Conservation (phyloP, 2,888 invertebrate genomes). For the Podabrus alpinus region DNA sequence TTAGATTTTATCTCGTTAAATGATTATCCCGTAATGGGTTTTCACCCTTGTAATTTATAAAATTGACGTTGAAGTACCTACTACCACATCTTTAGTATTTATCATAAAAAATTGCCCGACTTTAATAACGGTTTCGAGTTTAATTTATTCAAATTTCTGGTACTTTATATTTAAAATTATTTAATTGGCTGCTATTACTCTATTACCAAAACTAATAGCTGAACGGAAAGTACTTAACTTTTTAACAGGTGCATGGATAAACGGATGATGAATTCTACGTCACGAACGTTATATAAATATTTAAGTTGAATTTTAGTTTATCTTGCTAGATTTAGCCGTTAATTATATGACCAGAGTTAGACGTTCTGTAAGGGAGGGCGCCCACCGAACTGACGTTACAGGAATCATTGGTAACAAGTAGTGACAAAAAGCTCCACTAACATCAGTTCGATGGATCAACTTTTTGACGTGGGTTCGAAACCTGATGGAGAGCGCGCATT, state of each 20-base stretch:
- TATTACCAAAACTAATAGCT: not conserved
- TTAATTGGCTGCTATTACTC: not conserved
- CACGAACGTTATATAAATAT: not conserved
- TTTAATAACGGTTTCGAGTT: not conserved
- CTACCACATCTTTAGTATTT: not conserved
- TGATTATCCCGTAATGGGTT: not conserved
- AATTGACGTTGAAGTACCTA: not conserved
- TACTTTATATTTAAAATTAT: not conserved
- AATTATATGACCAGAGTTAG: no score
- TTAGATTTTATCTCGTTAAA: not conserved
- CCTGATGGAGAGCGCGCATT: no score
- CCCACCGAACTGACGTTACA: no score
- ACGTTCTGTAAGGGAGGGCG: not conserved
- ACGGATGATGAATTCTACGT: not conserved
- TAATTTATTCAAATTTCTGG: not conserved
- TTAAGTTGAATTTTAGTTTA: not conserved
- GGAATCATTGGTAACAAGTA: no score
- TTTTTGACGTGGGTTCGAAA: not conserved
- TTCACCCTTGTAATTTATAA: not conserved
- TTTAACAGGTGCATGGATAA: not conserved
- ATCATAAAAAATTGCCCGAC: not conserved
- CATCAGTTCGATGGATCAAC: no score
- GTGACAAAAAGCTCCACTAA: no score
- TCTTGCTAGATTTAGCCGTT: not conserved
- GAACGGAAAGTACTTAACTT: not conserved